Evolutionary conservation across 2,113 vertebrate genomes (phyloP).

Genomic region (Etheostoma spectabile): DNA sequence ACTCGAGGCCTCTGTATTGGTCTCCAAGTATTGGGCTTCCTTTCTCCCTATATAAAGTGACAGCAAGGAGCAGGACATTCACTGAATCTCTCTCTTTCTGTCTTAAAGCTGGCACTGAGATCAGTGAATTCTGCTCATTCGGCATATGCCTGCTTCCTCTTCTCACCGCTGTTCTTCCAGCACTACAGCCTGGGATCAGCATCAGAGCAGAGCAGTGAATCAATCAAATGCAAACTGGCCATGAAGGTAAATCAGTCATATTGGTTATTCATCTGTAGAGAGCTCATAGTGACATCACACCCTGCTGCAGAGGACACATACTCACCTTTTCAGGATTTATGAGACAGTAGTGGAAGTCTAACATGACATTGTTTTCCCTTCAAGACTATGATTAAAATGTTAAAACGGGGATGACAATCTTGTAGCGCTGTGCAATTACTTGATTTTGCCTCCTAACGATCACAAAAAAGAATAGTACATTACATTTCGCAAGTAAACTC

Average conservation of each 20-base stretch:
- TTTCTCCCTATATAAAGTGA: background rate
- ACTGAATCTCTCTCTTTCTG: background rate
- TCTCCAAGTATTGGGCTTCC: background rate
- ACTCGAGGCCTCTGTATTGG: background rate
- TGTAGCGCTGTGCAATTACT: too few relatives aligned
- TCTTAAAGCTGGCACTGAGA: conserved; percentile 89
- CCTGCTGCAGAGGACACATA: too few relatives aligned
- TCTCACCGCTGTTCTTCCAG: conserved; percentile 92
- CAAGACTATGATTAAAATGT: background rate
- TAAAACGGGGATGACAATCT: background rate
- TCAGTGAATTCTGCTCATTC: conserved; percentile 91
- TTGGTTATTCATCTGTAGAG: background rate
- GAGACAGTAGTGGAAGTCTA: background rate
- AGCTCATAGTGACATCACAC: too few relatives aligned
- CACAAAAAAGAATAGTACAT: too few relatives aligned
- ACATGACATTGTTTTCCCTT: background rate
- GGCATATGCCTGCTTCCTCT: conserved; percentile 90
- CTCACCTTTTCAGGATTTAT: background rate
- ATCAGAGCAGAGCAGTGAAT: conserved; percentile 51
- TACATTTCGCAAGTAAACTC: too few relatives aligned
- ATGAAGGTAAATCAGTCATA: conserved; percentile 87
- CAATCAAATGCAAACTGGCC: conserved; percentile 86
- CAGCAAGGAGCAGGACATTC: background rate
- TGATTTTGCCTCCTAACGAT: too few relatives aligned
- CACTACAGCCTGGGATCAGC: conserved; percentile 82